Evolutionary conservation across 1,140 invertebrate species (phyloP).

Genomic region (Drosophila sucinea): DNA sequence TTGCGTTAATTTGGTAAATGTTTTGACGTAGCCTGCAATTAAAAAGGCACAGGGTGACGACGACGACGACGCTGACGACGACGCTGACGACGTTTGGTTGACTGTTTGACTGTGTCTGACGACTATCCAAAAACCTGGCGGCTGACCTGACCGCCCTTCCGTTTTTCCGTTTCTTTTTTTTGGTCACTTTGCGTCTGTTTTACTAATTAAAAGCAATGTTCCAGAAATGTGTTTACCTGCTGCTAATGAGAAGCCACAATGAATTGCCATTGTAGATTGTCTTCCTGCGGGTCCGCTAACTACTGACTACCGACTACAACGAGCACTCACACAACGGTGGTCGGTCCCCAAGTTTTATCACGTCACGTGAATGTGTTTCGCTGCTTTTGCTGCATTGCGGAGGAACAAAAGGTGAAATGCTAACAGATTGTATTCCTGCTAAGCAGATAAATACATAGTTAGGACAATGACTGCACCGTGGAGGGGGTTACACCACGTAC

Average conservation of each 20-base stretch:
- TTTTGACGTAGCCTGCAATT: conserved; percentile 77
- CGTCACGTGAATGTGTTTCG: conserved; percentile 15
- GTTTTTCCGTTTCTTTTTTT: conserved; percentile 26
- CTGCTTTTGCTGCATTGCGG: conserved; percentile 22
- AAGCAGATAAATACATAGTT: conserved; percentile 15
- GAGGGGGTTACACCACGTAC: not conserved
- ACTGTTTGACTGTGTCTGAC: conserved; percentile 12
- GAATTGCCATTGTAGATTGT: conserved; percentile 73
- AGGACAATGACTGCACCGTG: not conserved
- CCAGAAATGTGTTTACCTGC: conserved; percentile 80
- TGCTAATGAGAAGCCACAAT: conserved; percentile 80
- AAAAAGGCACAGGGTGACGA: conserved; percentile 71
- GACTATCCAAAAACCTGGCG: conserved; percentile 12
- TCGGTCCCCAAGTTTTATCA: conserved; percentile 24
- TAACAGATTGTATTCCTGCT: conserved; percentile 17
- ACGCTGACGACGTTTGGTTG: not conserved
- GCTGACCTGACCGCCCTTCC: conserved; percentile 47
- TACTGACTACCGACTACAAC: conserved; percentile 1
- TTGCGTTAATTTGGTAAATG: conserved; percentile 80
- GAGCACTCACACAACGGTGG: conserved; percentile 2
- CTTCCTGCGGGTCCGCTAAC: conserved; percentile 31
- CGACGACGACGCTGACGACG: not conserved
- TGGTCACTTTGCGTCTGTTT: conserved; percentile 72
- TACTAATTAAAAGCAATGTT: conserved; percentile 80
- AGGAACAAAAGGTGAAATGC: conserved; percentile 16